Base-by-base conservation (phyloP, 1,140 invertebrate species). In the Condylostylus longicornis region DNA sequence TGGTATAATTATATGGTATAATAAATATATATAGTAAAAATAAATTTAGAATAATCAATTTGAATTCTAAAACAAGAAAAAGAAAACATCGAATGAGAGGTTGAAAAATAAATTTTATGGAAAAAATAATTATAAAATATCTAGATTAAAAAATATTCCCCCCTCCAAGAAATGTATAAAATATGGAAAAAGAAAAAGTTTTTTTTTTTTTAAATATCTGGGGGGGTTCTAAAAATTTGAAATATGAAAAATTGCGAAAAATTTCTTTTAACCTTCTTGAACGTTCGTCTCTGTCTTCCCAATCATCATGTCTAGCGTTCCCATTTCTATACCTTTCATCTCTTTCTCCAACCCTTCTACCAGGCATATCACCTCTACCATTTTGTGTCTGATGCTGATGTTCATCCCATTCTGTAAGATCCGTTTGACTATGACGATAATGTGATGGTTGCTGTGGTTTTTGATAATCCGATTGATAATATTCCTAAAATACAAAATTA, bases 341-440 rank as follows among this genome's bases (percentile, higher is more conserved):
- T 4, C 32, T 28, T 6, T 38, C 35, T 21, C 35, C 17, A 14
- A 48, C 46, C 20, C n/a, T n/a, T n/a, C n/a, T n/a, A n/a, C n/a
- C n/a, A n/a, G 54, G 53, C 41, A 51, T 50, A 20, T 10, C 14
- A 12, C n/a, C 9, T 27, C 53, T 57, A 33, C 54, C 52, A 15
- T 56, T 57, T 23, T 53, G 47, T 51, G 49, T 50, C 29, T 55
- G 50, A 22, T 51, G 49, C 19, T 59, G 56, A 38, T 57, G 49
- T 39, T 61, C 58, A 40, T 61, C 58, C 58, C 58, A 61, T 37
- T 61, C 58, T 17, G 58, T 61, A 33, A 61, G 37, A 46, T 61
- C 58, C 9, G 47, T 57, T 40, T 61, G 58, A 40, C 58, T 61
- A 38, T 61, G 58, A 4, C 58, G 53, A 38, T 61, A 61, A 35